phyloP scores from a whole-genome alignment of 2,113 vertebrate genomes.

The Pristiophorus japonicus region DNA sequence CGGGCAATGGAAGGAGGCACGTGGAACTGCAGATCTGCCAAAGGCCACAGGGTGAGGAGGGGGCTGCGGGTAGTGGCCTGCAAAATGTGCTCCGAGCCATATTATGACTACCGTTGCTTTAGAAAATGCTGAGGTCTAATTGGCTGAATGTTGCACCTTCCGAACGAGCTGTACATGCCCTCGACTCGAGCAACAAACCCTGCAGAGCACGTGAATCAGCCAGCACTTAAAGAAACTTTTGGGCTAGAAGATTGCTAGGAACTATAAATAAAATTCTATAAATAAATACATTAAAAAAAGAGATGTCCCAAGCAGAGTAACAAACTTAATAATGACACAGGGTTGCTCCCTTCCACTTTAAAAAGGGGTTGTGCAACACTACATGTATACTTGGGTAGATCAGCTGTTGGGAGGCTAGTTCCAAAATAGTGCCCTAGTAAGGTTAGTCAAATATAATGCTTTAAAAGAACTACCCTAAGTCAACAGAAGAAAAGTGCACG shows the following conservation, averaged over 20 bases:
- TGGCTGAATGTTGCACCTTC: background rate
- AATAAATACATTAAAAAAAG: background rate
- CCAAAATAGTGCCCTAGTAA: background rate
- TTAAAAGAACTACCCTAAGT: background rate
- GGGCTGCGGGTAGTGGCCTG: background rate
- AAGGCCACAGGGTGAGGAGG: background rate
- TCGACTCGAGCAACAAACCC: background rate
- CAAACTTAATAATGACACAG: background rate
- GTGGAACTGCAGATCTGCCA: background rate
- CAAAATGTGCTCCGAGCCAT: background rate
- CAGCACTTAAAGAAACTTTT: background rate
- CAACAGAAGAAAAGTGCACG: background rate
- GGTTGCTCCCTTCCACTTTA: background rate
- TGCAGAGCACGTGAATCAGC: background rate
- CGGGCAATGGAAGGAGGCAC: background rate
- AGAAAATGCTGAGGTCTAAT: background rate
- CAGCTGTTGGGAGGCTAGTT: background rate
- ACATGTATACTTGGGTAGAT: background rate
- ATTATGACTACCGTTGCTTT: background rate
- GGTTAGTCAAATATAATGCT: background rate
- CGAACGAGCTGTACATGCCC: background rate
- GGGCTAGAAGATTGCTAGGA: background rate
- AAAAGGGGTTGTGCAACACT: background rate
- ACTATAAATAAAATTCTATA: background rate
- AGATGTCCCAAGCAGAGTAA: background rate